Evolutionary conservation across 1,140 invertebrate genomes (phyloP).

Genomic region (Drosophila grimshawi): DNA sequence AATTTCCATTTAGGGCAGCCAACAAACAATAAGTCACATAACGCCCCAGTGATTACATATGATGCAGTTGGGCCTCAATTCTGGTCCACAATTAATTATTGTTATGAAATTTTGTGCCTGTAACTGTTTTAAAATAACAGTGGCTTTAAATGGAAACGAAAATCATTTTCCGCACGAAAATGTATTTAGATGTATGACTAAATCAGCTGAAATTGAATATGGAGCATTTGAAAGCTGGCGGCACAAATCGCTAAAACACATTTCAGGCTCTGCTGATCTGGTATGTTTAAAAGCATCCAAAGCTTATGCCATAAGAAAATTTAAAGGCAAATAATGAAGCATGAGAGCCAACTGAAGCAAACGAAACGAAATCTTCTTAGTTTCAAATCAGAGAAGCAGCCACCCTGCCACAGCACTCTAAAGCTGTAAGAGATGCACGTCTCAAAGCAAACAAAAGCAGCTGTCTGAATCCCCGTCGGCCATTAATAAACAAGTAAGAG

Average conservation of each 20-base stretch:
- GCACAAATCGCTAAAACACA: slow-evolving; percentile 44
- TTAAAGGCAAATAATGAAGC: slow-evolving; percentile 62
- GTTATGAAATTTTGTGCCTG: slow-evolving; percentile 19
- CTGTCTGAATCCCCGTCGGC: not conserved
- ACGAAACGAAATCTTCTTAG: slow-evolving; percentile 73
- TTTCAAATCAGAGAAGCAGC: not conserved
- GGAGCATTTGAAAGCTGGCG: slow-evolving; percentile 32
- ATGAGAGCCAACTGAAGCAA: slow-evolving; percentile 39
- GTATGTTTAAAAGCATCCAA: not conserved
- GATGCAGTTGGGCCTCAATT: slow-evolving; percentile 52
- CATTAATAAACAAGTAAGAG: slow-evolving; percentile 2
- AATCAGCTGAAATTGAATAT: not conserved
- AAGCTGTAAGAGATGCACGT: not conserved
- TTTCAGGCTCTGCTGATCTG: not conserved
- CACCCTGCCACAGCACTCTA: not conserved
- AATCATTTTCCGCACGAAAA: not conserved
- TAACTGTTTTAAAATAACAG: slow-evolving; percentile 52
- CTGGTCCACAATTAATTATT: slow-evolving; percentile 70
- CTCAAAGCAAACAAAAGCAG: slow-evolving; percentile 3
- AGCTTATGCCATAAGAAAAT: slow-evolving; percentile 52
- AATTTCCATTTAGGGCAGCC: not conserved
- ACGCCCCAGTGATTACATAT: slow-evolving; percentile 32
- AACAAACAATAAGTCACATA: not conserved
- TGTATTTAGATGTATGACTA: not conserved
- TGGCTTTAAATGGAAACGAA: slow-evolving; percentile 15